phyloP scores from a whole-genome alignment of 2,113 vertebrate genomes.

The Pterocles burchelli region DNA sequence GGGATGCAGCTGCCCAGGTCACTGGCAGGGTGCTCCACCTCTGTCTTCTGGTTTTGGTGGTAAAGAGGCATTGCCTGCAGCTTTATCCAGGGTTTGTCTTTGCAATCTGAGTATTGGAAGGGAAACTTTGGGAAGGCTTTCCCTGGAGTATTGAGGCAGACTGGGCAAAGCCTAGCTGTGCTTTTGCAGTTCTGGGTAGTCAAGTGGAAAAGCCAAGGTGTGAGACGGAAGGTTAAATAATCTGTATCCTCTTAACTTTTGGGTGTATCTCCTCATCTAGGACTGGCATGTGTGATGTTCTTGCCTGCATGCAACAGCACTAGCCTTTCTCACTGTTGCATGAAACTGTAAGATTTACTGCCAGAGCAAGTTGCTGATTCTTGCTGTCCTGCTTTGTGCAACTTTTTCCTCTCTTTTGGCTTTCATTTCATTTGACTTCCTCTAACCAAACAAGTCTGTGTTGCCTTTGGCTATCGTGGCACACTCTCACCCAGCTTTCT shows the following conservation, averaged over 20 bases:
- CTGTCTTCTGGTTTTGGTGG: not conserved
- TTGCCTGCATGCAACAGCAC: not conserved
- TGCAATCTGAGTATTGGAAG: rapidly evolving
- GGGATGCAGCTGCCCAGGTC: not conserved
- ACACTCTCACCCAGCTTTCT: not conserved
- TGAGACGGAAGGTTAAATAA: not conserved
- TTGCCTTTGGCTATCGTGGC: not conserved
- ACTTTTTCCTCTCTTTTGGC: not conserved
- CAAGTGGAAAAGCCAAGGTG: not conserved
- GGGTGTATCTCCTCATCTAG: not conserved
- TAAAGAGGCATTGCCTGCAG: not conserved
- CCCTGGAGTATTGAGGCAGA: not conserved
- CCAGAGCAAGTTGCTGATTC: not conserved
- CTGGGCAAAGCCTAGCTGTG: not conserved
- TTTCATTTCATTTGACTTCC: not conserved
- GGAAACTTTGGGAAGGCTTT: not conserved
- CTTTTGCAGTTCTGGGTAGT: not conserved
- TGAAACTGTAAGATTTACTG: not conserved
- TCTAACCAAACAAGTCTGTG: not conserved
- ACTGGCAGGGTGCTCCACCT: not conserved
- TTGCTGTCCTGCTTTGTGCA: not conserved
- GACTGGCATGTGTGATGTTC: rapidly evolving
- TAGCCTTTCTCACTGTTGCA: not conserved
- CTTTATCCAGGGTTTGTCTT: not conserved
- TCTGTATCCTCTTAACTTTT: not conserved